These are phyloP conservation scores for Ormyrus nitidulus DNA, from an alignment of 2,888 invertebrate genomes.

Conservation along the genomic window DNA sequence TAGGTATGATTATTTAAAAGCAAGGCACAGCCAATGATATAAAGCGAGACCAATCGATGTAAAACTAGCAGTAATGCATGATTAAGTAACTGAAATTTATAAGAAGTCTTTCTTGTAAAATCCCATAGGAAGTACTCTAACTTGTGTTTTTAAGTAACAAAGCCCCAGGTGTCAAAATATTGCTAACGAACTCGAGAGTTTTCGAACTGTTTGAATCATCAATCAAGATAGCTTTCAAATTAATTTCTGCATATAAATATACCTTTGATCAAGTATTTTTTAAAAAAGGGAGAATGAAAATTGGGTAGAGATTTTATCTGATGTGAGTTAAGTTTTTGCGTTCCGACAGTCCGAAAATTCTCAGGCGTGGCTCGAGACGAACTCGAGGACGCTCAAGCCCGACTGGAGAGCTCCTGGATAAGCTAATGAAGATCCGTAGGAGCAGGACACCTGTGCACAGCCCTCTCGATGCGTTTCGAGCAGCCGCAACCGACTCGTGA, in stretches of 20 bases:
- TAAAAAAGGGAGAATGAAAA: too few relatives aligned
- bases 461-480: constrained; percentile 65
- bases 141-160: constrained; percentile 51
- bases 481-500: constrained; percentile 71
- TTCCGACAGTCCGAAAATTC: constrained; percentile 37
- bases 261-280: too few relatives aligned
- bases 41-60: constrained; percentile 34
- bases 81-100: constrained; percentile 8
- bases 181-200: constrained; percentile 53
- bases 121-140: constrained; percentile 34
- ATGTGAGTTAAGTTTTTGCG: too few relatives aligned
- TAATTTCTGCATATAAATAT: too few relatives aligned
- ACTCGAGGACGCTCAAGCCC: constrained; percentile 46
- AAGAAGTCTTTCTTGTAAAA: constrained; percentile 24
- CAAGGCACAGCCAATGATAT: constrained; percentile 48
- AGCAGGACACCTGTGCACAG: constrained; percentile 43
- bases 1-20: constrained; percentile 24
- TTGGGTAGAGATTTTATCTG: too few relatives aligned
- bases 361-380: constrained; percentile 33
- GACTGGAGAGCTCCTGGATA: constrained; percentile 30
- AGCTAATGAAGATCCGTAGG: constrained; percentile 10
- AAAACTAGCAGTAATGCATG: constrained; percentile 20
- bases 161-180: constrained; percentile 51
- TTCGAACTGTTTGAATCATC: constrained; percentile 35
- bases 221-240: not conserved